Percentiles rank a stretch among this genome's conserved stretches.
These are phyloP conservation scores for Syrista parreyssii DNA, from an alignment of 2,888 invertebrate species.

Conservation along the genomic window DNA sequence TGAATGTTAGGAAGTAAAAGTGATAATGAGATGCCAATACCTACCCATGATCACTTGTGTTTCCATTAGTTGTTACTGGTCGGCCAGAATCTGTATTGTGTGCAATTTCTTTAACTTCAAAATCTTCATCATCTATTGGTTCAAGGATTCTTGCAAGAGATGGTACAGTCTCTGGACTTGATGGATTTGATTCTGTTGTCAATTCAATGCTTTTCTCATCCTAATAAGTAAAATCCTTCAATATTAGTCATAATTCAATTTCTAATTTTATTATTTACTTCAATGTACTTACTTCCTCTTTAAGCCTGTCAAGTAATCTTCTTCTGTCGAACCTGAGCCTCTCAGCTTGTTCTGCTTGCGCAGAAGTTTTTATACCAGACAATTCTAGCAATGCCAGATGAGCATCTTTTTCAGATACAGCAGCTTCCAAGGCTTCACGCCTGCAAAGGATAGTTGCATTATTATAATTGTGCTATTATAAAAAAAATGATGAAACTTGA, in stretches of 20 bases:
- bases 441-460: constrained; percentile 65
- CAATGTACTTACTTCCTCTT: constrained; percentile 72
- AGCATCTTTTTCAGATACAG: constrained; percentile 89
- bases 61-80: constrained; percentile 36
- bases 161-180: constrained; percentile 37
- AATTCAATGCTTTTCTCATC: constrained; percentile 53
- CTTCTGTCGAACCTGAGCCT: constrained; percentile 77
- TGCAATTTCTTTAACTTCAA: constrained; percentile 29
- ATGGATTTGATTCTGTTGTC: constrained; percentile 37
- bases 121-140: constrained; percentile 42
- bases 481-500: constrained; percentile 2
- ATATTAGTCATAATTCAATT: background rate
- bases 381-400: constrained; percentile 86
- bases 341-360: constrained; percentile 75
- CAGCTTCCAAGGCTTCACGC: constrained; percentile 85
- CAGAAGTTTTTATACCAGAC: constrained; percentile 75
- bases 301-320: constrained; percentile 77
- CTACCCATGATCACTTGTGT: constrained; percentile 39
- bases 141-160: constrained; percentile 43
- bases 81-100: constrained; percentile 29
- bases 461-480: constrained; percentile 1
- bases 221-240: constrained; percentile 29
- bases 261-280: background rate
- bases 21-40: constrained; percentile 6
- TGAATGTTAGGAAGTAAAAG: too few relatives aligned